Conservation (phyloP, 2,113 vertebrate species). For the Dicentrarchus labrax region DNA sequence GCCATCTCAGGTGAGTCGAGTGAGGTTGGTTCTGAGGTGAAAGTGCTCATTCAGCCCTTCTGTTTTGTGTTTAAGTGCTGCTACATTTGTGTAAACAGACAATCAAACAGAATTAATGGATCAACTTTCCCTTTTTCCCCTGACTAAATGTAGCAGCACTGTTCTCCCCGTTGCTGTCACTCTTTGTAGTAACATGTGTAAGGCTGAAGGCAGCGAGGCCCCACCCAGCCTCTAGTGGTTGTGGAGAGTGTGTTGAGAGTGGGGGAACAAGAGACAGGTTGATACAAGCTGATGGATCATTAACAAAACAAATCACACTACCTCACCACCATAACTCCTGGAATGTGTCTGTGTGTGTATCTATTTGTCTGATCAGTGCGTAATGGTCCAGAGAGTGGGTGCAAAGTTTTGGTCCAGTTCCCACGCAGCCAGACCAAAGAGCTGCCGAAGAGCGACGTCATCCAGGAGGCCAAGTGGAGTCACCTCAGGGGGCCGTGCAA, state of each 20-base stretch:
- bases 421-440: constrained; percentile 94
- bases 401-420: constrained; percentile 96
- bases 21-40: neutral
- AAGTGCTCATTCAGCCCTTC: neutral
- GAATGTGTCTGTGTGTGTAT: neutral
- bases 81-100: neutral
- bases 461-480: constrained; percentile 95
- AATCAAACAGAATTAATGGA: too few relatives aligned
- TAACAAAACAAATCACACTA: neutral
- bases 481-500: constrained; percentile 92
- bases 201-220: neutral
- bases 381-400: constrained; percentile 95
- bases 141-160: neutral
- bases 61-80: neutral
- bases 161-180: neutral
- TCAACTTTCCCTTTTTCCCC: neutral
- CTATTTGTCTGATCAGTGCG: constrained; percentile 85
- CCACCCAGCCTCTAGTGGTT: neutral
- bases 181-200: neutral
- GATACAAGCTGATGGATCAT: neutral
- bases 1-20: constrained; percentile 91
- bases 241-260: neutral
- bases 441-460: constrained; percentile 91
- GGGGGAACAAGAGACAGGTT: neutral
- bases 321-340: neutral